Conservation (phyloP, 2,113 vertebrate genomes). For the Ameiurus melas region DNA sequence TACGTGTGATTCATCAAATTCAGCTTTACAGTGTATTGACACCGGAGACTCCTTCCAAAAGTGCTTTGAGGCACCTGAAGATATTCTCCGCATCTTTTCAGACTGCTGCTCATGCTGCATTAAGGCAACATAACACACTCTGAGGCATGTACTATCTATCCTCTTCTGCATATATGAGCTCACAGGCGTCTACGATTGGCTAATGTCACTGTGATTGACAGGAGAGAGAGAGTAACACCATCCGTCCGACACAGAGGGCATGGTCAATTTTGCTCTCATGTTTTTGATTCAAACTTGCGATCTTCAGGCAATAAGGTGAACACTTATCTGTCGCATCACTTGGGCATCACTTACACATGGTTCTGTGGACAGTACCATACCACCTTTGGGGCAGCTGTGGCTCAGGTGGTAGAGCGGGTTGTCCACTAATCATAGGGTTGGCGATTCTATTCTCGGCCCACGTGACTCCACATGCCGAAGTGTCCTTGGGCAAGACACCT, state of each 20-base stretch:
- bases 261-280: neutral
- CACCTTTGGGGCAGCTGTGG: too few relatives aligned
- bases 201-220: neutral
- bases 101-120: neutral
- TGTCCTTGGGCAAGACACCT: too few relatives aligned
- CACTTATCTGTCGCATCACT: neutral
- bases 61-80: neutral
- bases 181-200: neutral
- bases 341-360: neutral
- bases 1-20: too few relatives aligned
- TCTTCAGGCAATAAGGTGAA: neutral
- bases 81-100: neutral
- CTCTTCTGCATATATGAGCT: neutral
- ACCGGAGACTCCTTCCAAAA: neutral
- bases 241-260: neutral
- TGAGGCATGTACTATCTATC: neutral
- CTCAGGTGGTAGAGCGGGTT: too few relatives aligned
- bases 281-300: neutral
- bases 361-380: neutral
- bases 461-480: too few relatives aligned
- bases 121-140: neutral
- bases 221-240: neutral
- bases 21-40: neutral
- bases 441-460: too few relatives aligned
- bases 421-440: too few relatives aligned